phyloP scores from a whole-genome alignment of 2,888 invertebrate genomes.

The Cephus pygmeus region DNA sequence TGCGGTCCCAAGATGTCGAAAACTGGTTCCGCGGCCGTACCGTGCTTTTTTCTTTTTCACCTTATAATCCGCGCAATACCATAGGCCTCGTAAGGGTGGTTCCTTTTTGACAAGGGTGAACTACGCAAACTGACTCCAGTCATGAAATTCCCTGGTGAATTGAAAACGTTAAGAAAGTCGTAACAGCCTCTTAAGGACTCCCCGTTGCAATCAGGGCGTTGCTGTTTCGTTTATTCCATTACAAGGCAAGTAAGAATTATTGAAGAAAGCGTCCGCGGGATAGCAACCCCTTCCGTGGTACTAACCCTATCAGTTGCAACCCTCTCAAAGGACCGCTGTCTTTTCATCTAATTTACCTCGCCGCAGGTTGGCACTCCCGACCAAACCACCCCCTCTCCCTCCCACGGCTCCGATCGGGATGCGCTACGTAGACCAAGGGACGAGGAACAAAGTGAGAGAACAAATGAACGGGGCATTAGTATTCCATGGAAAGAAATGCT shows the following conservation, averaged over 20 bases:
- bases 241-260: slow-evolving; percentile 37
- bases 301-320: slow-evolving; percentile 23
- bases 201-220: slow-evolving; percentile 6
- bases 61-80: neutral
- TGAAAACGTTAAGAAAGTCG: slow-evolving; percentile 34
- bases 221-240: slow-evolving; percentile 41
- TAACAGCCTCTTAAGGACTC: slow-evolving; percentile 38
- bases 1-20: neutral
- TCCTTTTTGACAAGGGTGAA: neutral
- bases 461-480: slow-evolving; percentile 39
- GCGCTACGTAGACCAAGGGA: neutral
- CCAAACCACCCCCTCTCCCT: no score
- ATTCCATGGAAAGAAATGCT: slow-evolving; percentile 48
- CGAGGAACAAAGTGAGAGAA: neutral
- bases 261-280: slow-evolving; percentile 24
- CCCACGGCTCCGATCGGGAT: neutral
- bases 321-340: slow-evolving; percentile 16
- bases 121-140: neutral
- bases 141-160: neutral
- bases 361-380: slow-evolving; percentile 26
- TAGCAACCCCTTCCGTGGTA: slow-evolving; percentile 14
- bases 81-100: neutral
- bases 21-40: neutral
- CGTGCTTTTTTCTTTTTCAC: neutral
- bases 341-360: slow-evolving; percentile 44